phyloP scores from a whole-genome alignment of 1,140 invertebrate species.

The Drosophila novamexicana region DNA sequence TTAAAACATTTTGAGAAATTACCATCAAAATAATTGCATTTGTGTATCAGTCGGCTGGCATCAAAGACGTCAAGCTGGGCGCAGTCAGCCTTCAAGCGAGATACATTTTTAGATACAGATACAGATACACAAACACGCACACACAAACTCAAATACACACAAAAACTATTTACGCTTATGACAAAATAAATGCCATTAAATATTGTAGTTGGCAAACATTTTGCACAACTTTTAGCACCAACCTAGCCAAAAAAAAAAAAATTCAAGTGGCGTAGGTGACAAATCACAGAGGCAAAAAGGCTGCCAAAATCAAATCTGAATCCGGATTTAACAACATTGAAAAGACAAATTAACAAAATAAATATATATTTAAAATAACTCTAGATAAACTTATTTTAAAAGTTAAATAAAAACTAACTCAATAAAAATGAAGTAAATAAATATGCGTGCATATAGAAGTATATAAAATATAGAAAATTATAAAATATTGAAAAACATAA shows the following conservation, averaged over 20 bases:
- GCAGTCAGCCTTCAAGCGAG: constrained; percentile 56
- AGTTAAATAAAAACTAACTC: too few relatives aligned
- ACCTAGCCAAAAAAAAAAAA: constrained; percentile 40
- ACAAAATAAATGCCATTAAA: constrained; percentile 81
- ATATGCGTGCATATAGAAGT: too few relatives aligned
- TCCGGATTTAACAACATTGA: constrained; percentile 23
- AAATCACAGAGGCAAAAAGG: constrained; percentile 53
- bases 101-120: constrained; percentile 48
- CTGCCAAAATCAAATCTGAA: constrained; percentile 16
- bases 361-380: too few relatives aligned
- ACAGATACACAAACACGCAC: constrained; percentile 6
- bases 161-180: constrained; percentile 68
- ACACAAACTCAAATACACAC: too few relatives aligned
- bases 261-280: constrained; percentile 66
- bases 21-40: constrained; percentile 68
- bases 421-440: neutral
- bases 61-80: constrained; percentile 63
- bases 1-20: constrained; percentile 54
- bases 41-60: constrained; percentile 58
- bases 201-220: constrained; percentile 65
- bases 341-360: neutral
- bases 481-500: neutral
- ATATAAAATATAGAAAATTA: neutral
- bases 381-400: too few relatives aligned
- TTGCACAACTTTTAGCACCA: constrained; percentile 67